Conservation (phyloP, 1,140 invertebrate species). For the Diachasmimorpha longicaudata region DNA sequence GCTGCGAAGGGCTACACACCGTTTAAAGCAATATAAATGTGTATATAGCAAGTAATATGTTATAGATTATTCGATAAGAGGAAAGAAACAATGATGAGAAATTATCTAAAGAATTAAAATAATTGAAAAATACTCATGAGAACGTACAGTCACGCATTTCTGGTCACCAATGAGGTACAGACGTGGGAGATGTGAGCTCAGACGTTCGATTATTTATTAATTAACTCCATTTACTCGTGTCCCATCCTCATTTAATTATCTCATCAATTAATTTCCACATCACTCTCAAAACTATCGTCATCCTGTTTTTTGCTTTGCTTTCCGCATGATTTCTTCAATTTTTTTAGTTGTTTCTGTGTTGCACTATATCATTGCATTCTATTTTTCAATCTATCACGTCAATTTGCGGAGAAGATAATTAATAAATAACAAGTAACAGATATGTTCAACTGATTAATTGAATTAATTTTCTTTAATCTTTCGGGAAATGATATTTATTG, state of each 20-base stretch:
- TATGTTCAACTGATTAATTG: too few species aligned
- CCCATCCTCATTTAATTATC: too few species aligned
- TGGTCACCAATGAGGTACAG: slow-evolving; percentile 23
- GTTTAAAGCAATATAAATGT: slow-evolving; percentile 63
- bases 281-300: background rate
- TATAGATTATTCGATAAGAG: slow-evolving; percentile 43
- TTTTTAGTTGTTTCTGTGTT: too few species aligned
- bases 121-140: slow-evolving; percentile 45
- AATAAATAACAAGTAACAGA: too few species aligned
- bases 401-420: too few species aligned
- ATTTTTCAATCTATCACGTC: too few species aligned
- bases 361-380: too few species aligned
- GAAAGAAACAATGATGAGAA: slow-evolving; percentile 45
- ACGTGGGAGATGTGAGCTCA: slow-evolving; percentile 48
- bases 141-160: slow-evolving; percentile 51
- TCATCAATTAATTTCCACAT: too few species aligned
- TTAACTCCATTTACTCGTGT: too few species aligned
- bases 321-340: too few species aligned
- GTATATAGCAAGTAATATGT: slow-evolving; percentile 55
- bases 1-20: slow-evolving; percentile 37
- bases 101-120: slow-evolving; percentile 43
- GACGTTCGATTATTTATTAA: slow-evolving; percentile 49
- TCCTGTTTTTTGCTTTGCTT: background rate
- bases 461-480: too few species aligned
- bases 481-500: too few species aligned